phyloP scores from a whole-genome alignment of 2,113 vertebrate genomes.

The Chiloscyllium plagiosum region DNA sequence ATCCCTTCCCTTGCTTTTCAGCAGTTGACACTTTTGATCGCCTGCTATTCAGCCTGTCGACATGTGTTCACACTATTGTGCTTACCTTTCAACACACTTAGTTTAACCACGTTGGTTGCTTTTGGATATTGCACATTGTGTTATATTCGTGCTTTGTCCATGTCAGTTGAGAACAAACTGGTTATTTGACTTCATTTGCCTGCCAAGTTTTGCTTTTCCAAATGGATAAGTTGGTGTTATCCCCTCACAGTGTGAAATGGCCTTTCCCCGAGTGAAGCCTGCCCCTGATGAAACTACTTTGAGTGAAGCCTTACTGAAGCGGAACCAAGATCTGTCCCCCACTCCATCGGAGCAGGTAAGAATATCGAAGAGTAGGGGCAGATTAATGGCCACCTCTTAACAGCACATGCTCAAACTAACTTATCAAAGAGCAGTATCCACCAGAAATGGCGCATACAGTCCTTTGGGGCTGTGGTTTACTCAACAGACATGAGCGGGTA shows the following conservation, averaged over 20 bases:
- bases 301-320: constrained; percentile 85
- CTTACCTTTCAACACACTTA: too few species aligned
- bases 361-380: not conserved
- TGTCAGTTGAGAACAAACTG: fast-evolving
- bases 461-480: not conserved
- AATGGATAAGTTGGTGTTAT: not conserved
- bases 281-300: constrained; percentile 78
- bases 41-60: too few species aligned
- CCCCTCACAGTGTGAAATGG: constrained; percentile 82
- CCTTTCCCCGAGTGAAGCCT: constrained; percentile 87
- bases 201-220: not conserved
- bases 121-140: not conserved
- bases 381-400: not conserved
- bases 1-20: too few species aligned
- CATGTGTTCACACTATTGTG: too few species aligned
- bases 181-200: fast-evolving
- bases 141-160: not conserved
- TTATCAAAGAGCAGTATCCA: not conserved
- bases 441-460: not conserved
- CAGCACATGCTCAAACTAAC: not conserved
- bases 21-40: too few species aligned
- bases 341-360: constrained; percentile 81
- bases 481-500: not conserved
- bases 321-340: constrained; percentile 91
- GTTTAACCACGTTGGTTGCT: not conserved